These are phyloP conservation scores for Eupristina koningsbergeri DNA, from an alignment of 1,140 invertebrate species.

Conservation along the genomic window DNA sequence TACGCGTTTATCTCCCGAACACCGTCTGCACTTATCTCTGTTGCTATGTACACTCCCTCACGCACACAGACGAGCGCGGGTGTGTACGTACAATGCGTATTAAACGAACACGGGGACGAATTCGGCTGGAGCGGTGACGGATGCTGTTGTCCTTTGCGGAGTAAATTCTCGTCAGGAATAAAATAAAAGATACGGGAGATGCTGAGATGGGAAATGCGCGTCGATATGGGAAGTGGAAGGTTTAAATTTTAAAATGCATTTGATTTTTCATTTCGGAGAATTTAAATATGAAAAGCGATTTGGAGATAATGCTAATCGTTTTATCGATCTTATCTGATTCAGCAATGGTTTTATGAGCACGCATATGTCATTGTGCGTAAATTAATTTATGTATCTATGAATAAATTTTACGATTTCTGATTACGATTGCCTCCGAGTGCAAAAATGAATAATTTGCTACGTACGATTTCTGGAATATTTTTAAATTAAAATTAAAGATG, in stretches of 20 bases:
- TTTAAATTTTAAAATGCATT: neutral
- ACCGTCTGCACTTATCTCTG: conserved; percentile 23
- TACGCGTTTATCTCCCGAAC: conserved; percentile 39
- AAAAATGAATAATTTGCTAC: neutral
- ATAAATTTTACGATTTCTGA: neutral
- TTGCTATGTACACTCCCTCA: neutral
- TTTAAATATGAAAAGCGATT: neutral
- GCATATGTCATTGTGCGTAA: neutral
- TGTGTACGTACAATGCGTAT: conserved; percentile 12
- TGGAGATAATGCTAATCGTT: neutral
- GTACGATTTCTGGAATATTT: no score
- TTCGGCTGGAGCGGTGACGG: conserved; percentile 1
- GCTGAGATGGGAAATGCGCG: neutral
- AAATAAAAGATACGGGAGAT: neutral
- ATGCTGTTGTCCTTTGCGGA: neutral
- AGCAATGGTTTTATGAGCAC: neutral
- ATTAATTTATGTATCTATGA: neutral
- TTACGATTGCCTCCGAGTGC: neutral
- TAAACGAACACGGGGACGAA: conserved; percentile 40
- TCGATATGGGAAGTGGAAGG: neutral
- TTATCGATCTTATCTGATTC: neutral
- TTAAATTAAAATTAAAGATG: no score
- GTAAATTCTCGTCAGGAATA: conserved; percentile 9
- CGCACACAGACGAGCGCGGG: no score
- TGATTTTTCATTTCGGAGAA: neutral